Conservation (phyloP, 2,113 vertebrate species). For the Xiphorhynchus elegans region DNA sequence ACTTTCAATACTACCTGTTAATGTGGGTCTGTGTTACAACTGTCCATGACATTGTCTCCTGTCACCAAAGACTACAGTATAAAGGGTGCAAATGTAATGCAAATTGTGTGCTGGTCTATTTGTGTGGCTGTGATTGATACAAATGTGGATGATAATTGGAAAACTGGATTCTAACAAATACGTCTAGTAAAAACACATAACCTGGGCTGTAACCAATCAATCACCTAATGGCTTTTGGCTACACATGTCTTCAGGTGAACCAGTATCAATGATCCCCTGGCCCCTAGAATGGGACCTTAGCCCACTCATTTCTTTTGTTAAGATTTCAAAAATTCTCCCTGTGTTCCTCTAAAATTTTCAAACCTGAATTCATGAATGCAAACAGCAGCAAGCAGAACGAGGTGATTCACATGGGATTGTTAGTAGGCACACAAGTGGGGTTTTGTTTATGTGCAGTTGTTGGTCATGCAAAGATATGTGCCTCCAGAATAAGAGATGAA, state of each 20-base stretch:
- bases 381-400: background rate
- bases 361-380: background rate
- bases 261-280: background rate
- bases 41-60: accelerated
- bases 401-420: background rate
- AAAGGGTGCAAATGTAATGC: background rate
- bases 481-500: background rate
- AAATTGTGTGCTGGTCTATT: background rate
- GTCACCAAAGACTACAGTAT: background rate
- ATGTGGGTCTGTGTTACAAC: background rate
- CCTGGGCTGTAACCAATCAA: background rate
- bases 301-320: background rate
- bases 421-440: background rate
- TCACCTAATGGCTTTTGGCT: background rate
- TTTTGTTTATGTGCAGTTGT: background rate
- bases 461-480: accelerated
- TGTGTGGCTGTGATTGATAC: background rate
- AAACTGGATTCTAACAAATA: background rate
- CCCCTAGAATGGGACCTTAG: background rate
- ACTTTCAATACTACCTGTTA: background rate
- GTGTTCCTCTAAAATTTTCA: background rate
- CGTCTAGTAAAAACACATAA: background rate
- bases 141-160: background rate
- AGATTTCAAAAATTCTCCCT: background rate
- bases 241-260: background rate